phyloP scores from a whole-genome alignment of 2,113 vertebrate species.

The Steatornis caripensis region DNA sequence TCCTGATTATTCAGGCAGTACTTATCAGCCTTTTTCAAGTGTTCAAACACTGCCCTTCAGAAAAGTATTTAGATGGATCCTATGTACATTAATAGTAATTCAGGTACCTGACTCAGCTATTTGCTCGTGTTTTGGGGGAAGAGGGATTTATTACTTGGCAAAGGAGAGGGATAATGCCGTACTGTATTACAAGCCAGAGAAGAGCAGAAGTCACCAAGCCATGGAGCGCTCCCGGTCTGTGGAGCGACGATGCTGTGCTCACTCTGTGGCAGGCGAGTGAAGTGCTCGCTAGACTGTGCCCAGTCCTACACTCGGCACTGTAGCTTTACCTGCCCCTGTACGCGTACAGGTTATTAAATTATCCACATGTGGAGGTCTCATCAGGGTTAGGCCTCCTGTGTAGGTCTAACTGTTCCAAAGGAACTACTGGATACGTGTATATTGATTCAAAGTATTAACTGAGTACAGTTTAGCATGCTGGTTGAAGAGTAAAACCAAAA shows the following conservation, averaged over 20 bases:
- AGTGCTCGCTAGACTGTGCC: not conserved
- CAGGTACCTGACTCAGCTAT: not conserved
- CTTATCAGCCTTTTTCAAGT: not conserved
- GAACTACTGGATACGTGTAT: not conserved
- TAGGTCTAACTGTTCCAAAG: not conserved
- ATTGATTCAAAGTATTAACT: not conserved
- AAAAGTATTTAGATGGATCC: not conserved
- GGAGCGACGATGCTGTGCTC: accelerated
- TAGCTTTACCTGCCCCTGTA: not conserved
- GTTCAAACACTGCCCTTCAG: not conserved
- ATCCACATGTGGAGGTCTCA: accelerated
- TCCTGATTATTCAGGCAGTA: not conserved
- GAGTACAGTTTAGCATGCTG: not conserved
- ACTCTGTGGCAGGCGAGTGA: accelerated
- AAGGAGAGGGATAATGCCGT: not conserved
- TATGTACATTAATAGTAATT: not conserved
- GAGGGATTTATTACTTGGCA: not conserved
- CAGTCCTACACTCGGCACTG: accelerated
- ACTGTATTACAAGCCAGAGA: not conserved
- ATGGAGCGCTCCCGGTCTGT: not conserved
- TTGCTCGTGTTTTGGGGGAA: not conserved
- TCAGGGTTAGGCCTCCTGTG: not conserved
- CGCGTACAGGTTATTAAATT: not conserved
- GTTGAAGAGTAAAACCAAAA: not conserved
- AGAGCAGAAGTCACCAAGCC: not conserved